Percentiles rank a stretch among this genome's conserved stretches.
Conservation (phyloP, 2,888 invertebrate genomes). For the Drosophila mettleri region DNA sequence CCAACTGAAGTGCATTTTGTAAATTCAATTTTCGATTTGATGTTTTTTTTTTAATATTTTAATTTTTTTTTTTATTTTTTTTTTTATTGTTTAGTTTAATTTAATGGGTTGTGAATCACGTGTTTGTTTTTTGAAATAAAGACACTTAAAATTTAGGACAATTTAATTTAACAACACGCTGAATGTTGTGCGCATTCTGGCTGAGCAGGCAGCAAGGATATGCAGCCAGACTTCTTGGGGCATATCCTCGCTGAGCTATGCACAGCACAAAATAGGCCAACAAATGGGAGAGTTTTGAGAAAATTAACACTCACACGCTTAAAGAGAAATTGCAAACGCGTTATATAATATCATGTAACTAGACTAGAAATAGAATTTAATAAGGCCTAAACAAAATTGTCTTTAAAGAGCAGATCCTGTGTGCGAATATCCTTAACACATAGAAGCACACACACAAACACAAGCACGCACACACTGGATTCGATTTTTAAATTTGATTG, state of each 20-base stretch:
- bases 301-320: constrained; percentile 61
- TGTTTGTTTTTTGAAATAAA: constrained; percentile 81
- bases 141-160: constrained; percentile 84
- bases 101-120: constrained; percentile 26
- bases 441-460: constrained; percentile 12
- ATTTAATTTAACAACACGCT: constrained; percentile 65
- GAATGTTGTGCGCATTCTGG: constrained; percentile 30
- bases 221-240: constrained; percentile 14
- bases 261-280: constrained; percentile 16
- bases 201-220: constrained; percentile 57
- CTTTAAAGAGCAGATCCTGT: constrained; percentile 23
- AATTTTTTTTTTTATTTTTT: constrained; percentile 28
- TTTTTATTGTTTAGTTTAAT: constrained; percentile 30
- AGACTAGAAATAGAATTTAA: constrained; percentile 9
- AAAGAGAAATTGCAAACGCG: constrained; percentile 25
- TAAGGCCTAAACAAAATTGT: constrained; percentile 7
- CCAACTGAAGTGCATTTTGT: constrained; percentile 85
- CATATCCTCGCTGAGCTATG: constrained; percentile 60
- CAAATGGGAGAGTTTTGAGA: not conserved
- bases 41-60: constrained; percentile 29
- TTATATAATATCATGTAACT: constrained; percentile 38
- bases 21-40: constrained; percentile 47
- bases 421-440: constrained; percentile 33
- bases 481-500: constrained; percentile 7
- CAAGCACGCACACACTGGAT: constrained; percentile 18